Base-by-base conservation (phyloP, 1,140 invertebrate species). In the Papilio polytes region DNA sequence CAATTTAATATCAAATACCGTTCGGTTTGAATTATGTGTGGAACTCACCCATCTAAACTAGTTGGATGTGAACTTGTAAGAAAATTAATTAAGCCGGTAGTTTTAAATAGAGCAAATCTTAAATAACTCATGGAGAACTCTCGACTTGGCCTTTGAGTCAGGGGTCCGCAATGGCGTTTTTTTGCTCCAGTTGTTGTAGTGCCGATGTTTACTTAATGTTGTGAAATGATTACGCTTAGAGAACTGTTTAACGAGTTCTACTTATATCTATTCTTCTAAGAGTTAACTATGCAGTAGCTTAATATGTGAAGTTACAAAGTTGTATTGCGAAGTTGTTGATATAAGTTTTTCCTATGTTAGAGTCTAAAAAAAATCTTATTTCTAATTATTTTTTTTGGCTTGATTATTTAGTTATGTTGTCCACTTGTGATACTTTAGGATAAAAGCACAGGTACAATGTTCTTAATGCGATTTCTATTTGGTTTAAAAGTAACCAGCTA, bases 31-130 rank as follows among this genome's bases (percentile, higher is more conserved):
- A 9, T 70, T 18, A 36, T 31, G 22, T 70, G 10, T 46, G 26
- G 53, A 78, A 63, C 36, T 22, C 20, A 22, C 36, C 41, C n/a
- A 78, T 78, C 41, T 66, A 46, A 78, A 59, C 77, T 22, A 66
- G 59, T 36, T 46, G 41, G 18, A 12, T n/a, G 76, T 59, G 31
- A 78, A 41, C 51, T 46, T 44, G 31, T 63, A 41, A 78, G 77
- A 46, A 78, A 78, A 78, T 78, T 78, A 78, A 78, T 78, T 78
- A 78, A 78, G 77, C 59, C 77, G 41, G 77, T 44, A 78, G 74
- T 78, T 59, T 78, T 78, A 78, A 66, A 78, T 78, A 78, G 44
- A 78, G 59, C 56, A 78, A 78, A 78, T 51, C 77, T 78, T 78
- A 78, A 66, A 78, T 66, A 66, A 78, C 36, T 78, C 36, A 63